Percentiles rank a stretch among this genome's conserved stretches.
Conservation (phyloP, 2,113 vertebrate genomes). For the Lanius ludovicianus region DNA sequence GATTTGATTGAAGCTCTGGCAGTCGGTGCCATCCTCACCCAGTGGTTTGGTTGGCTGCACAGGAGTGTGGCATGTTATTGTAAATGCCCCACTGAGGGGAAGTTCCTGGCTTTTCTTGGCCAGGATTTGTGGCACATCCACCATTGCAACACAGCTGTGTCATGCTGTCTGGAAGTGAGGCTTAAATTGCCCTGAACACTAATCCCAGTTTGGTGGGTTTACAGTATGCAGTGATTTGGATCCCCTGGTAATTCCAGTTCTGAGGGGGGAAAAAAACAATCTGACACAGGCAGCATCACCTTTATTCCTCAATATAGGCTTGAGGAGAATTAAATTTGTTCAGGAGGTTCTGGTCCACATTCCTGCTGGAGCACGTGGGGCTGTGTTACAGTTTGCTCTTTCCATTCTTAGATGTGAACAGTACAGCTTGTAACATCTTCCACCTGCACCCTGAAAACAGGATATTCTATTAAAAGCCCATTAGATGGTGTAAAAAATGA, state of each 20-base stretch:
- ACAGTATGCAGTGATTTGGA: neutral
- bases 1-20: neutral
- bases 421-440: conserved; percentile 6
- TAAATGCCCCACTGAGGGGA: neutral
- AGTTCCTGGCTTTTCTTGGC: neutral
- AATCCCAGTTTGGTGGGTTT: neutral
- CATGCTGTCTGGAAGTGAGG: neutral
- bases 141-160: neutral
- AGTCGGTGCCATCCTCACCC: neutral
- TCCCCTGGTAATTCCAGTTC: neutral
- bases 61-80: neutral
- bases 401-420: conserved; percentile 28
- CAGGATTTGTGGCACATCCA: neutral
- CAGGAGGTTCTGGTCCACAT: neutral
- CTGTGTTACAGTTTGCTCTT: conserved; percentile 20
- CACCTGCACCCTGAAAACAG: neutral
- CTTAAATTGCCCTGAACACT: neutral
- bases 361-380: neutral
- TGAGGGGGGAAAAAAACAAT: neutral
- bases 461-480: conserved; percentile 25
- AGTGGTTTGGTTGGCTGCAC: neutral
- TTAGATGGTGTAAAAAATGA: neutral
- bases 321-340: neutral
- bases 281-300: neutral
- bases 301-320: neutral